Conservation (phyloP, 2,888 invertebrate species). For the Agrotis clavis region DNA sequence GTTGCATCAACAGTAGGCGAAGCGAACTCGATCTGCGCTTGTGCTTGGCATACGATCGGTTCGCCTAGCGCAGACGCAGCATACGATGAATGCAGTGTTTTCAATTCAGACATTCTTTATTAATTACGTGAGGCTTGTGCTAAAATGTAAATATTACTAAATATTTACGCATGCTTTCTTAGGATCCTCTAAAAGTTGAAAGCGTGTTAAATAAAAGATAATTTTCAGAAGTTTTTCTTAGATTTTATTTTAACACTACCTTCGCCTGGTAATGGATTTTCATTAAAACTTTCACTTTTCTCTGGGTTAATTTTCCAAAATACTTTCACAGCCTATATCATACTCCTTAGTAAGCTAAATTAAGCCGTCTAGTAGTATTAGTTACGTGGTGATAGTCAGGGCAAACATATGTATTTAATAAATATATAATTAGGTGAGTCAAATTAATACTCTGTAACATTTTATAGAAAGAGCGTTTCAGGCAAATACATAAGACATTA, state of each 20-base stretch:
- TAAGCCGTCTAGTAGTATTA: too few relatives aligned
- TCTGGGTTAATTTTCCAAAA: too few relatives aligned
- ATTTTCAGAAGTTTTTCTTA: neutral
- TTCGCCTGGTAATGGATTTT: too few relatives aligned
- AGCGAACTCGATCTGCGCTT: too few relatives aligned
- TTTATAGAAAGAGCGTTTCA: neutral
- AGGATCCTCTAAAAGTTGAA: neutral
- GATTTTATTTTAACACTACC: neutral
- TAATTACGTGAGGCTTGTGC: neutral
- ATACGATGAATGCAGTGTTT: neutral
- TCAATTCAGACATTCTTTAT: constrained; percentile 5
- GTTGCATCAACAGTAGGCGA: too few relatives aligned
- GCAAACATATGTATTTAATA: too few relatives aligned
- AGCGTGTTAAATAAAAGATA: neutral
- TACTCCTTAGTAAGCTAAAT: too few relatives aligned
- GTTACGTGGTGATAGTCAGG: too few relatives aligned
- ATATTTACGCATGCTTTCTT: neutral
- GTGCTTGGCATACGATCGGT: too few relatives aligned
- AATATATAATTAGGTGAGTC: constrained; percentile 7
- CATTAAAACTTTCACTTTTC: too few relatives aligned
- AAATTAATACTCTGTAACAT: constrained; percentile 3
- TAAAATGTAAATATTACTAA: neutral
- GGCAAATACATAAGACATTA: neutral
- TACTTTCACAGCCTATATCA: too few relatives aligned
- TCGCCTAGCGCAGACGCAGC: too few relatives aligned